A percentile compares a stretch with the other conserved stretches of the same genome.
Conservation (phyloP, 2,113 vertebrate genomes). For the Hippocampus zosterae region DNA sequence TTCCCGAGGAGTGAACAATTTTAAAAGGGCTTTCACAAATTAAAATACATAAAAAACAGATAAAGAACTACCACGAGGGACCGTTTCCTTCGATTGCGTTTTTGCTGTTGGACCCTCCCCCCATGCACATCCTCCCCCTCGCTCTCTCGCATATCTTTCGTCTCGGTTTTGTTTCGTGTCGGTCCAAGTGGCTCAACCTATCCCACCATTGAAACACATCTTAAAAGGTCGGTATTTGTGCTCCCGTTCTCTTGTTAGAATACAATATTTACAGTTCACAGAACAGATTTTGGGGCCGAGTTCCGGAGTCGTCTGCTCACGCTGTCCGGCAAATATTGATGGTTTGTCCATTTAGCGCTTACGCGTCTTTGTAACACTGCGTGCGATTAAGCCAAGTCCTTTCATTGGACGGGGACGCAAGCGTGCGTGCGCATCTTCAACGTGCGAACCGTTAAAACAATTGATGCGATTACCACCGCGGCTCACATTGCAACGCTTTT, state of each 20-base stretch:
- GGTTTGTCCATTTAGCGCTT: not conserved
- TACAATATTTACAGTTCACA: not conserved
- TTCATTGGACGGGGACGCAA: not conserved
- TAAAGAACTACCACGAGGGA: too few species aligned
- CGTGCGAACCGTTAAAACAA: not conserved
- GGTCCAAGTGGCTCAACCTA: conserved; percentile 26
- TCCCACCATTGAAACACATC: not conserved
- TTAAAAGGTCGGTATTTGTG: conserved; percentile 3
- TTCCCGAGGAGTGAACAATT: too few species aligned
- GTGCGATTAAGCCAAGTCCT: too few species aligned
- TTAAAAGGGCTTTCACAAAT: too few species aligned
- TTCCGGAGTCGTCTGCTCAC: not conserved
- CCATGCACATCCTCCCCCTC: too few species aligned
- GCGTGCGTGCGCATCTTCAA: not conserved
- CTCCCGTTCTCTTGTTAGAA: not conserved
- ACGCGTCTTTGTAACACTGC: not conserved
- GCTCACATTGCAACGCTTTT: not conserved
- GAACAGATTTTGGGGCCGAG: not conserved
- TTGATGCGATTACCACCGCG: not conserved
- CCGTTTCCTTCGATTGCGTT: not conserved
- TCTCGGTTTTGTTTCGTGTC: not conserved
- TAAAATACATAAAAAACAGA: too few species aligned
- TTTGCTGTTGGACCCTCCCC: not conserved
- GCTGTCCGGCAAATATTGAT: not conserved
- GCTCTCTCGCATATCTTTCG: not conserved